Base-by-base conservation (phyloP, 2,888 invertebrate species). In the Crioceris asparagi region DNA sequence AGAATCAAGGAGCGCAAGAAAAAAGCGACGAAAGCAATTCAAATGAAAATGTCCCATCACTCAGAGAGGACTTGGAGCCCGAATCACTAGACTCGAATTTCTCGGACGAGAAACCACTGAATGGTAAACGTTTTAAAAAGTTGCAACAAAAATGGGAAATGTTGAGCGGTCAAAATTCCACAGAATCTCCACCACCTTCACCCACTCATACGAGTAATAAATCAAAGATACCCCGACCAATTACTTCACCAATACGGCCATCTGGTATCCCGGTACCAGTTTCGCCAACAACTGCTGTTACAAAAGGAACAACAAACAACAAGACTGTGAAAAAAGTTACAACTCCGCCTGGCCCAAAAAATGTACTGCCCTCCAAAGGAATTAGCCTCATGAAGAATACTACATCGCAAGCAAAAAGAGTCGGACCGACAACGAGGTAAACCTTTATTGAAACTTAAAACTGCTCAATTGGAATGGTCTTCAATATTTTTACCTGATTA, bases 131-230 rank as follows among this genome's bases (percentile, higher is more conserved):
- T 55, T 86, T 85, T 66, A 72, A 79, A 15, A 72, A 79, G 45
- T 64, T 86, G 40, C 84, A 84, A 55, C 75, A 81, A 55, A 82
- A 82, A 55, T 86, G 86, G 86, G 85, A 86, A 58, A 72, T 81
- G 66, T 68, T 85, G 46, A 79, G 79, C 47, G 71, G 70, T 8
- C 67, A 68, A 33, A 71, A 71, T 25, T 55, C 53, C 5, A 58
- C 56, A 23, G 70, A 70, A 27, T 44, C 47, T 2, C 65, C 65
- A 0, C 56, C 56, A 3, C 62, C 60, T 23, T 68, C 68, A 2
- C 68, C 70, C 0, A 66, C 64, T 10, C 49, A 47, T 38, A 44
- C 47, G 2, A 51, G 57, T 3, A 54, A 47, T 8, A 77, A 79
- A 41, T 83, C 83, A 1, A 80, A 78, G 54, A 85, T 84, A 51